Base-by-base conservation (phyloP, 2,113 vertebrate species). In the Candoia aspera region DNA sequence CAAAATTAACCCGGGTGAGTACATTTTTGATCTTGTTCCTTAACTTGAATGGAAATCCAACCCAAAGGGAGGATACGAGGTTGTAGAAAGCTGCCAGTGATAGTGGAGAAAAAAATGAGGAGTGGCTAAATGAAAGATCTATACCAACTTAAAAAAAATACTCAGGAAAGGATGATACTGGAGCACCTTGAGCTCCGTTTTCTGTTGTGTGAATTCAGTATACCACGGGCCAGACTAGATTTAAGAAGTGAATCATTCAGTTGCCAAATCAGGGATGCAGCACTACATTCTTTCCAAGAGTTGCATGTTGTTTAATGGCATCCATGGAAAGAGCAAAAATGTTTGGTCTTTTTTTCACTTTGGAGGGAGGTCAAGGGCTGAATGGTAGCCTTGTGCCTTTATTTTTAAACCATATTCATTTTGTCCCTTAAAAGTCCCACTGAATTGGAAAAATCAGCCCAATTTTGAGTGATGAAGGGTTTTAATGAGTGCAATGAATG, bases 1-100 rank as follows among this genome's bases (percentile, higher is more conserved):
- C 95, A 93, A 58, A 4, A 96, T 97, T 84, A 94, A 91, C 90
- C 93, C 95, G 97, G 97, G 97, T 98, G 95, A 0, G 94, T 93
- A 86, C 88, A 33, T 21, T 37, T 79, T 79, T 19, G 2, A 49
- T 49, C 49, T 49, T 49, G 49, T 49, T 49, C 4, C 49, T 49
- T 49, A 49, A 49, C 49, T 49, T 49, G 49, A 49, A 49, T 49
- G 49, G 49, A 49, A 49, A 49, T 8, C 49, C 49, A 49, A 49
- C 49, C 49, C 49, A 49, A 49, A 49, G 49, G 49, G 4, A 2
- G 49, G 49, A 49, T 49, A 49, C 0, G 4, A 49, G 49, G 49
- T 5, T 49, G 49, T 5, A 49, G 6, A 49, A 49, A 49, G 6
- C 49, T 49, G 49, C 49, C 17, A 29, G 42, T 19, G 0, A 15